These are phyloP conservation scores for Araneus ventricosus DNA, from an alignment of 1,140 invertebrate species.

Conservation along the genomic window DNA sequence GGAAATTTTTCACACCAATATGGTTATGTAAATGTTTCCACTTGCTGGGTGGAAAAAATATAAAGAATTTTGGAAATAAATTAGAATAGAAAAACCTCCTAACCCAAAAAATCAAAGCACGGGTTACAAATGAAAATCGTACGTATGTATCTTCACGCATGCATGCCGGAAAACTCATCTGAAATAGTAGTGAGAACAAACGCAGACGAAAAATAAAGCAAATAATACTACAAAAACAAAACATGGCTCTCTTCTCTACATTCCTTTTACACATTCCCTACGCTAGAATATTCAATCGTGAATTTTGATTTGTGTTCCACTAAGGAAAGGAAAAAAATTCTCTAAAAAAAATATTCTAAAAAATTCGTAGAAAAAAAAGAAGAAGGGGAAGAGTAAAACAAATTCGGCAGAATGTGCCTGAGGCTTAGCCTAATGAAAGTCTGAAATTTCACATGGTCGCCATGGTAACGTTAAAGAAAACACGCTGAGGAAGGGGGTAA, in stretches of 20 bases:
- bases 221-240: slow-evolving; percentile 2
- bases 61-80: background rate
- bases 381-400: background rate
- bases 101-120: slow-evolving; percentile 37
- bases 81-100: background rate
- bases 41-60: background rate
- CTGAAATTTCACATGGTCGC: slow-evolving; percentile 59
- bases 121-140: slow-evolving; percentile 5
- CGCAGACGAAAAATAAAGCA: background rate
- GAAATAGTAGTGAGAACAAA: slow-evolving; percentile 15
- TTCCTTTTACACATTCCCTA: slow-evolving; percentile 44
- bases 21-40: slow-evolving; percentile 32
- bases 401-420: slow-evolving; percentile 42
- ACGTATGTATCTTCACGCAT: slow-evolving; percentile 9
- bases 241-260: background rate
- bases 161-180: background rate
- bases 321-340: background rate
- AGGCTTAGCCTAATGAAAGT: slow-evolving; percentile 65
- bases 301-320: slow-evolving; percentile 40
- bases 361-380: background rate
- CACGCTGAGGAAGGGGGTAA: background rate
- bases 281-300: slow-evolving; percentile 62
- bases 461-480: slow-evolving; percentile 31
- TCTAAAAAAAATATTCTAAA: background rate
- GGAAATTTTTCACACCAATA: background rate